Base-by-base conservation (phyloP, 2,888 invertebrate genomes). In the Macrophya alboannulata region DNA sequence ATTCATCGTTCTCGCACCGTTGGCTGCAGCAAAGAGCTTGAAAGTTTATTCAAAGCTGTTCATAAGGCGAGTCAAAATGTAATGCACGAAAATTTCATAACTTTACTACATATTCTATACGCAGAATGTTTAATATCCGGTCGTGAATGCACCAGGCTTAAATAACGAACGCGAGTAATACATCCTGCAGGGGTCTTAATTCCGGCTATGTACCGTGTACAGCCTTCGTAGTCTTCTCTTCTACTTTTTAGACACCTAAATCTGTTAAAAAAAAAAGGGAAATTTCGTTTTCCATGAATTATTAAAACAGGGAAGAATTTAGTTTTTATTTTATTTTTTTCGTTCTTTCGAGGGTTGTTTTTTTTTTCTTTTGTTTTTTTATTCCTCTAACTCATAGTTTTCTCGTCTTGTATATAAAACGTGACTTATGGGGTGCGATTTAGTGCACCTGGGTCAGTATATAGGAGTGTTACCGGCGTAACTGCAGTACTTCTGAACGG, bases 81-180 rank as follows among this genome's bases (percentile, higher is more conserved):
- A 77, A 17, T 51, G 76, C 85, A 72, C 76, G 84, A 84, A 72
- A 82, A 84, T 71, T 81, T 87, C 86, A 87, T 86, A 87, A 86
- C 79, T 77, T 76, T 84, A 37, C 85, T 86, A 17, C 8, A 62
- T 31, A 31, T 31, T 31, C 12, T 25, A 65, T 85, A 59, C 86
- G 84, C 86, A 87, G 88, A 88, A 86, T 87, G 84, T 88, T 88
- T 88, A 87, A 88, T 88, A 88, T 87, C 88, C 88, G 87, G 86
- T 86, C 85, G 85, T 86, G 71, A 87, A 68, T 65, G 55, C 55
- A 51, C 25, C 77, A 6, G 0, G 55, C 37, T 17, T 17, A 77
- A 77, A 84, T 85, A 85, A 88, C 87, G 86, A 86, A 88, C 84
- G 84, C 79, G 6, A 37, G 77, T 77, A 17, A 55, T 77, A 31